These are phyloP conservation scores for Chloropsis hardwickii DNA, from an alignment of 2,113 vertebrate genomes.

Conservation along the genomic window DNA sequence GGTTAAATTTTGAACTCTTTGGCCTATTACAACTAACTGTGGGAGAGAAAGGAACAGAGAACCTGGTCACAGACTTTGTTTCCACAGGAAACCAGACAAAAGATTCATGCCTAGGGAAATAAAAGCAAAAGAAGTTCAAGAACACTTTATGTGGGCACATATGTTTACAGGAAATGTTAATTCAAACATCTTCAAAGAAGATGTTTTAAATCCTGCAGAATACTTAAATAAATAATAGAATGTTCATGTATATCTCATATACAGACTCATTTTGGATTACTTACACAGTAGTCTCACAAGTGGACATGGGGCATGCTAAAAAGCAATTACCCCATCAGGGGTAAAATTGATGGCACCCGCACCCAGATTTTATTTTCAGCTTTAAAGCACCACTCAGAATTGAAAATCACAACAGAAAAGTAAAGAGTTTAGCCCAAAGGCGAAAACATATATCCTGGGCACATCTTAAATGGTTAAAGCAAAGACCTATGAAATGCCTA, in stretches of 20 bases:
- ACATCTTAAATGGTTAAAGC: background rate
- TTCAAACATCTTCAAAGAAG: background rate
- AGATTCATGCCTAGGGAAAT: background rate
- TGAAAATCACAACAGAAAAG: background rate
- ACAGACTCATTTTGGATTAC: background rate
- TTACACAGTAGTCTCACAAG: background rate
- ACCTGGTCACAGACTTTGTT: background rate
- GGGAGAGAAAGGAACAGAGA: slow-evolving; percentile 28
- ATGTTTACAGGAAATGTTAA: background rate
- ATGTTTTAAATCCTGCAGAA: background rate
- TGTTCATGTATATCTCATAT: background rate
- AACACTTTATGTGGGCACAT: background rate
- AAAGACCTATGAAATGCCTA: background rate
- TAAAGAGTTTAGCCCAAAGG: background rate
- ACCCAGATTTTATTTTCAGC: background rate
- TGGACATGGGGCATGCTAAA: rapidly evolving
- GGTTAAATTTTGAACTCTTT: slow-evolving; percentile 2
- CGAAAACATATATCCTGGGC: background rate
- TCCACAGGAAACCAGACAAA: slow-evolving; percentile 13
- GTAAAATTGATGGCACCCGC: background rate
- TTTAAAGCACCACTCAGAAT: background rate
- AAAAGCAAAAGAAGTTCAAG: background rate
- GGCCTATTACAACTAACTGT: background rate
- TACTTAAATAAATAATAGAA: background rate
- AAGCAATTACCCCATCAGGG: background rate